A percentile compares a stretch with the other conserved stretches of the same genome.
These are phyloP conservation scores for Apodemus agrarius DNA, from an alignment of 2,797 vertebrate genomes.

Conservation along the genomic window DNA sequence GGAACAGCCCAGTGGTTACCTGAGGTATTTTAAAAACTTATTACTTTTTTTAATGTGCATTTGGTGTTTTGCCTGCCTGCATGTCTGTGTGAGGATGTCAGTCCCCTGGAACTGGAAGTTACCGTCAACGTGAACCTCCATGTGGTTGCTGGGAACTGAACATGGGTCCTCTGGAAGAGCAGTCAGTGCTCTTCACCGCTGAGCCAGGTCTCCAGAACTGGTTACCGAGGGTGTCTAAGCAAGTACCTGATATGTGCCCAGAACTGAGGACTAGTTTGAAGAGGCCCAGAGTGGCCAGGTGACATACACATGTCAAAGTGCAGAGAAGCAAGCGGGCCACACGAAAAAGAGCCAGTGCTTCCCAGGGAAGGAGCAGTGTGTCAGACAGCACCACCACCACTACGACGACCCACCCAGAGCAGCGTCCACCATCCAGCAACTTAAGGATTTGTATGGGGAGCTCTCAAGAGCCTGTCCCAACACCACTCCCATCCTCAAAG, in stretches of 20 bases:
- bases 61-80: background rate
- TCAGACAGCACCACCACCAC: background rate
- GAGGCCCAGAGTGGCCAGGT: background rate
- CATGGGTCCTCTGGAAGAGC: background rate
- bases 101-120: background rate
- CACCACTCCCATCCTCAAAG: background rate
- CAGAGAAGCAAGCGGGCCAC: background rate
- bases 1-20: conserved; percentile 22
- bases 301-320: background rate
- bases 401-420: background rate
- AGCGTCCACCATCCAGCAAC: background rate
- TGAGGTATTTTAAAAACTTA: background rate
- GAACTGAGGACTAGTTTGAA: conserved; percentile 52
- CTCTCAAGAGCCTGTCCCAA: background rate
- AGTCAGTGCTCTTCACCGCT: background rate
- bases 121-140: background rate
- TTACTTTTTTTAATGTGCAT: background rate
- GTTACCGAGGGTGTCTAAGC: conserved; percentile 12
- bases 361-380: background rate
- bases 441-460: background rate
- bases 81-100: background rate
- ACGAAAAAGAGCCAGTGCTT: background rate
- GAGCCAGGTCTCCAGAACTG: background rate
- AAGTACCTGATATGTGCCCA: background rate
- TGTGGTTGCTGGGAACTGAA: background rate